Evolutionary conservation across 1,140 invertebrate genomes (phyloP).

Genomic region (Tetragonula clypearis): DNA sequence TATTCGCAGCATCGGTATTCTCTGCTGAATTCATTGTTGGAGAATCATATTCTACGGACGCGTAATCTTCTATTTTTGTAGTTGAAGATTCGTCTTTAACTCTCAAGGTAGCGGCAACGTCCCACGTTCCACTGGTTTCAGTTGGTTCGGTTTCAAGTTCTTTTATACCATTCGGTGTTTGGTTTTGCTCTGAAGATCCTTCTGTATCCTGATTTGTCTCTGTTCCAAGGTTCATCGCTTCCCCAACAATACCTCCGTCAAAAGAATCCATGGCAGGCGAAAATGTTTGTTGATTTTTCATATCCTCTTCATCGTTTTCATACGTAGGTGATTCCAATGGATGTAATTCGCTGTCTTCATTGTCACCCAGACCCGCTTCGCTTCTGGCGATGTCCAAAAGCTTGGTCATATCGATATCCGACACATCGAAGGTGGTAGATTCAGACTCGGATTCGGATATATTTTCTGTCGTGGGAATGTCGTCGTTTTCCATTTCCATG

Average conservation of each 20-base stretch:
- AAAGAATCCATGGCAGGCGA: neutral
- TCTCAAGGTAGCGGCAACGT: neutral
- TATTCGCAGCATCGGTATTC: no score
- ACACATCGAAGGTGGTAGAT: neutral
- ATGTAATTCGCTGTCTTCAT: neutral
- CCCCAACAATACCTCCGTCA: neutral
- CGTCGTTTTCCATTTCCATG: neutral
- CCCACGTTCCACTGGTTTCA: neutral
- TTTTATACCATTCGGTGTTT: neutral
- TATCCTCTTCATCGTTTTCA: neutral
- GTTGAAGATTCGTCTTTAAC: neutral
- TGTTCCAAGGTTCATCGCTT: neutral
- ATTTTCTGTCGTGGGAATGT: neutral
- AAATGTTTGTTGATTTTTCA: neutral
- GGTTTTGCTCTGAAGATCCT: neutral
- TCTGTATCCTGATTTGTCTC: neutral
- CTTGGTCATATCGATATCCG: slow-evolving; percentile 13
- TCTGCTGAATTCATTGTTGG: neutral
- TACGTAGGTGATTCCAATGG: neutral
- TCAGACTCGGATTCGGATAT: neutral
- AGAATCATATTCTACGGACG: neutral
- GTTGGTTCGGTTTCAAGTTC: neutral
- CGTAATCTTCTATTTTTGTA: neutral
- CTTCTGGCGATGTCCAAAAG: slow-evolving; percentile 11
- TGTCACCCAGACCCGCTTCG: neutral